Conservation (phyloP, 2,888 invertebrate species). For the Villa cingulata region DNA sequence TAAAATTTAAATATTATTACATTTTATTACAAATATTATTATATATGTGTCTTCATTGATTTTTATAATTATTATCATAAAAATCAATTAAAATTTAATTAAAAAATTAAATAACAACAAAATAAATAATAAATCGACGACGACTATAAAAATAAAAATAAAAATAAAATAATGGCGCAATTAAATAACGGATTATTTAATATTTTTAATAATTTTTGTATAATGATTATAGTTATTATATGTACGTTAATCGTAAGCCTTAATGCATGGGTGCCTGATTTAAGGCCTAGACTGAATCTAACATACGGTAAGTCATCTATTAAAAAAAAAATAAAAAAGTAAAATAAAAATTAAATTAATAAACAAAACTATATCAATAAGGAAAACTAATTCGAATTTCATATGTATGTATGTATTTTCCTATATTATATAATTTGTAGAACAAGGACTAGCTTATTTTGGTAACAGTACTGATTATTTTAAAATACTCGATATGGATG, state of each 20-base stretch:
- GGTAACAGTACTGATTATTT: constrained; percentile 78
- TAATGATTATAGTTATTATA: not conserved
- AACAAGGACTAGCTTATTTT: constrained; percentile 60
- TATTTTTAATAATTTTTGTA: not conserved
- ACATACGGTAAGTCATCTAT: constrained; percentile 43
- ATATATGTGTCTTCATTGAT: no score
- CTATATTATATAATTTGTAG: constrained; percentile 42
- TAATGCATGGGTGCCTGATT: constrained; percentile 56
- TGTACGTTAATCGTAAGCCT: not conserved
- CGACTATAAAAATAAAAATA: no score
- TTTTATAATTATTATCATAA: no score
- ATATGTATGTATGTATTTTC: not conserved
- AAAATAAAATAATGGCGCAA: not conserved
- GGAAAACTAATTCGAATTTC: not conserved
- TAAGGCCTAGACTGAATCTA: constrained; percentile 51
- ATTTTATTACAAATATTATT: no score
- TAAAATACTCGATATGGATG: constrained; percentile 76
- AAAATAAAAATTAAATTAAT: not conserved
- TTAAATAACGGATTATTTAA: not conserved
- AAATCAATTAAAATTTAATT: no score
- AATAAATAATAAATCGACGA: no score
- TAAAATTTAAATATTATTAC: no score
- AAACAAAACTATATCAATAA: not conserved
- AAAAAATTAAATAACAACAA: no score
- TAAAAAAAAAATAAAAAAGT: not conserved